Evolutionary conservation across 2,888 invertebrate species (phyloP).

Genomic region (Hetaerina titia): DNA sequence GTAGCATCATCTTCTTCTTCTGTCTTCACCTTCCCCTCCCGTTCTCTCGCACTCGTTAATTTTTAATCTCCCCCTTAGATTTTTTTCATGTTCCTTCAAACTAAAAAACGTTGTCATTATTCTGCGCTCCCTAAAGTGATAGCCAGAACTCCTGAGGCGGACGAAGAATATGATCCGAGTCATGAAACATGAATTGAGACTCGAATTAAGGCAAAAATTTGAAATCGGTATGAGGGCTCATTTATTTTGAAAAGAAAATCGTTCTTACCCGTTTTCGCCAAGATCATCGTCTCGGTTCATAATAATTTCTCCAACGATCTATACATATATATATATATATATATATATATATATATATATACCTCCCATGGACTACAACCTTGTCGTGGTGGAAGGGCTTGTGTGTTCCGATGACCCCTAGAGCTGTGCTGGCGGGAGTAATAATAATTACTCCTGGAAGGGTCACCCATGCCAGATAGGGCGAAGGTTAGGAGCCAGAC

Average conservation of each 20-base stretch:
- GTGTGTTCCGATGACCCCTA: too few species aligned
- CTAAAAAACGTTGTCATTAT: not conserved
- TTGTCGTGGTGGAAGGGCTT: too few species aligned
- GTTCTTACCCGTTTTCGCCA: too few species aligned
- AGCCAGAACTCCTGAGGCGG: not conserved
- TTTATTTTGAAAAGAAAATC: not conserved
- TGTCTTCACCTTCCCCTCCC: not conserved
- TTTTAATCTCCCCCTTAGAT: not conserved
- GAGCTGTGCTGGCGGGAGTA: too few species aligned
- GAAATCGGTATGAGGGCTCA: not conserved
- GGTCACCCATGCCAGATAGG: too few species aligned
- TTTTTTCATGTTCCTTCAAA: not conserved
- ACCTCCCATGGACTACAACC: too few species aligned
- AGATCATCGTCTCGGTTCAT: too few species aligned
- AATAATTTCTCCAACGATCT: too few species aligned
- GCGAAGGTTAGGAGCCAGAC: too few species aligned
- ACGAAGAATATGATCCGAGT: not conserved
- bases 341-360: too few species aligned
- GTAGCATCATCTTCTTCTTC: not conserved
- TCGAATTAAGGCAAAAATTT: not conserved
- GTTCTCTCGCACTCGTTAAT: not conserved
- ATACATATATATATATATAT: too few species aligned
- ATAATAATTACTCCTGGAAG: too few species aligned
- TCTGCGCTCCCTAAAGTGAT: not conserved
- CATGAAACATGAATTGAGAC: not conserved